Base-by-base conservation (phyloP, 2,888 invertebrate species). In the Athalia cordata region DNA sequence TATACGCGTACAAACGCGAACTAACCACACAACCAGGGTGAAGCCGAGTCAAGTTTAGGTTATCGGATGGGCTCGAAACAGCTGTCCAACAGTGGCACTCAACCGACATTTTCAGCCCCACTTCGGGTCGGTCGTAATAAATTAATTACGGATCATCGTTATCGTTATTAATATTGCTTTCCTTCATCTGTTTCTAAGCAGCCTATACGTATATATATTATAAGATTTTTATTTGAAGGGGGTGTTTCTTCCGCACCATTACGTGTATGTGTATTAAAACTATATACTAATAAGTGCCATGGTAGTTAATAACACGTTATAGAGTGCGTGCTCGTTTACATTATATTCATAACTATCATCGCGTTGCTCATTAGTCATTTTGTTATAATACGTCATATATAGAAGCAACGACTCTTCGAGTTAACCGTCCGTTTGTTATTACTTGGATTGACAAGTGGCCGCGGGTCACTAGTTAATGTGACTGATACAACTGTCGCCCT, bases 71-170 rank as follows among this genome's bases (percentile, higher is more conserved):
- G 86, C 81, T 81, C 77, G 81, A 79, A 87, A 87, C 89, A 89
- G 89, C 89, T 89, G 89, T 88, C 88, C 85, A 83, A 82, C 86
- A 89, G 89, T 77, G 89, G 86, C 85, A 86, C 89, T 88, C 89
- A 89, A 43, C 59, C 45, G n/a, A 4, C 57, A 5, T 57, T 57
- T 52, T 55, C 15, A 6, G 6, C 2, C 52, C 29, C 15, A 29
- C 29, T 29, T 29, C 29, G 29, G 29, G 29, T 29, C 29, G 29
- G 29, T 29, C 29, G 29, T 29, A 29, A 29, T 29, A 29, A 29
- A 29, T 29, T 29, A 29, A 29, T 29, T 29, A 29, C 29, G 29
- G 29, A 29, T 29, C 29, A 29, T 29, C 29, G 29, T 29, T 29
- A 29, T 29, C 29, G 29, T 29, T 29, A 29, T 29, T 29, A 29